phyloP scores from a whole-genome alignment of 2,113 vertebrate genomes.

The Urocynchramus pylzowi region DNA sequence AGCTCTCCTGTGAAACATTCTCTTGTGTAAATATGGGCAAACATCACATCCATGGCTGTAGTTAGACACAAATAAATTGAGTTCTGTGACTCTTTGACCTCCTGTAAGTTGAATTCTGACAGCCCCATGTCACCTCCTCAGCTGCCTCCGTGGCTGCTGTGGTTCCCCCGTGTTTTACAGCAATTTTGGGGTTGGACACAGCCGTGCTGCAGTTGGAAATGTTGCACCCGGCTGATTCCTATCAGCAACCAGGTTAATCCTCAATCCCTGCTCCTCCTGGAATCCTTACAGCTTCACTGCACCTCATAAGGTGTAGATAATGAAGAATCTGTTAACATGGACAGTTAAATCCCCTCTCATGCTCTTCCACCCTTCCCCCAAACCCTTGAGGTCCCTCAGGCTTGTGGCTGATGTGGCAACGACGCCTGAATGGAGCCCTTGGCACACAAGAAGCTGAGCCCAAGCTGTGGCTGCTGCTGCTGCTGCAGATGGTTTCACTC shows the following conservation, averaged over 20 bases:
- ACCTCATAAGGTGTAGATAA: rapidly evolving
- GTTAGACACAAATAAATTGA: neutral
- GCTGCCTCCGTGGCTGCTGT: neutral
- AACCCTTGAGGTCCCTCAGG: neutral
- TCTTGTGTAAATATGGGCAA: neutral
- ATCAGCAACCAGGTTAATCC: neutral
- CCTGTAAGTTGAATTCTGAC: neutral
- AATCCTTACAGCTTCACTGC: neutral
- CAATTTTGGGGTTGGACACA: neutral
- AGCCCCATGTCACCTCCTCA: rapidly evolving
- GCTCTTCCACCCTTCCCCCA: neutral
- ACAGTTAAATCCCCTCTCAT: rapidly evolving
- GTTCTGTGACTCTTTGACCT: neutral
- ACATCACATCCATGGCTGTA: rapidly evolving
- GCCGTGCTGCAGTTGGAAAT: neutral
- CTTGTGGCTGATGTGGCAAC: rapidly evolving
- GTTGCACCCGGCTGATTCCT: neutral
- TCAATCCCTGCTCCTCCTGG: neutral
- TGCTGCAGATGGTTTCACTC: slow-evolving; percentile 44
- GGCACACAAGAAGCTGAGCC: neutral
- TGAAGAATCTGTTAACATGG: neutral
- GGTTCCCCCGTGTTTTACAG: rapidly evolving
- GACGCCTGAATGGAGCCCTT: neutral
- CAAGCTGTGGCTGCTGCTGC: neutral
- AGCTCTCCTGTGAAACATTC: neutral